phyloP scores from a whole-genome alignment of 1,140 invertebrate genomes.

The Sogatella furcifera region DNA sequence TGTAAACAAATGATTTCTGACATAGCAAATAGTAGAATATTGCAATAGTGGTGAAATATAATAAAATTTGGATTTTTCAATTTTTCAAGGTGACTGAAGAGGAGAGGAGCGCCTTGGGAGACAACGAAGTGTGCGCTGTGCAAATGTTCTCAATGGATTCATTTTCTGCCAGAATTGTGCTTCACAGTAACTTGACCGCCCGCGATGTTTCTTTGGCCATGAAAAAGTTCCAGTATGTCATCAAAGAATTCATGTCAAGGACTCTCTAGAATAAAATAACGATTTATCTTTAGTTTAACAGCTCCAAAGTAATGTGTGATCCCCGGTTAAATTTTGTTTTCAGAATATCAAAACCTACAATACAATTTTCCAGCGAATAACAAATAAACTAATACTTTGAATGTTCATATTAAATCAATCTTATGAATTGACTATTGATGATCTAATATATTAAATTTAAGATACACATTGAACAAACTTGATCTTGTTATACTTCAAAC shows the following conservation, averaged over 20 bases:
- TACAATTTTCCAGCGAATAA: no score
- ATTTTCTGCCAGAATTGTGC: constrained; percentile 46
- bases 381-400: no score
- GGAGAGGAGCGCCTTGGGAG: constrained; percentile 35
- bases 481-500: no score
- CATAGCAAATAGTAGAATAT: background rate
- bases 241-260: constrained; percentile 33
- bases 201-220: constrained; percentile 49
- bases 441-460: no score
- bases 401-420: no score
- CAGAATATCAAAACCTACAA: no score
- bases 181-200: constrained; percentile 53
- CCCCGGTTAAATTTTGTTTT: no score
- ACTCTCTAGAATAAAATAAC: no score
- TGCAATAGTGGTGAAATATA: background rate
- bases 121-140: constrained; percentile 38
- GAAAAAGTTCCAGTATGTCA: constrained; percentile 47
- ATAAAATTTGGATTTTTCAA: background rate
- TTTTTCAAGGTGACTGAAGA: constrained; percentile 37
- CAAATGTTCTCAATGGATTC: constrained; percentile 41
- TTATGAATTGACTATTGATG: no score
- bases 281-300: no score
- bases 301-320: no score
- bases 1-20: background rate
- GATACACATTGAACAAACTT: no score